Conservation (phyloP, 2,113 vertebrate species). For the Orientallactaga bullata region DNA sequence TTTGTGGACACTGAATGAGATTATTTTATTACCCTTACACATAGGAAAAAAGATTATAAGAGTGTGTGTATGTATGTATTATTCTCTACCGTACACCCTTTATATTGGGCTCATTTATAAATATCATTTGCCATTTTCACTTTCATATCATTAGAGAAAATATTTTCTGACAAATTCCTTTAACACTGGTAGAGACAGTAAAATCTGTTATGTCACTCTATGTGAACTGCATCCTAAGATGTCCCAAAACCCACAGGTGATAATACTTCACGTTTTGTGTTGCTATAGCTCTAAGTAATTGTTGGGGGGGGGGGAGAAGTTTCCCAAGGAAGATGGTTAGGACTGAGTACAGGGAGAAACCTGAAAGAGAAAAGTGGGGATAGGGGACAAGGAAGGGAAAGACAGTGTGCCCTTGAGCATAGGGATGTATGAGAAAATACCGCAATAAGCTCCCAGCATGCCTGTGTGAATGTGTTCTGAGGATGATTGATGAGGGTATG, state of each 20-base stretch:
- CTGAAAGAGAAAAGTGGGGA: background rate
- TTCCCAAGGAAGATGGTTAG: background rate
- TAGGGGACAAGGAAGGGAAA: too few relatives aligned
- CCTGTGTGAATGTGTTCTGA: background rate
- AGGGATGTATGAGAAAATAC: conserved; percentile 43
- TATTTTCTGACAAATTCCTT: background rate
- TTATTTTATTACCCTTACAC: conserved; percentile 5
- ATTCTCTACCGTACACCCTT: background rate
- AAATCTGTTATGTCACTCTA: background rate
- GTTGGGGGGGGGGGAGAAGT: background rate
- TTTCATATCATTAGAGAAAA: background rate
- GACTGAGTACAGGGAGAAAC: background rate
- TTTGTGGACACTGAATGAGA: background rate
- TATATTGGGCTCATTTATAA: background rate
- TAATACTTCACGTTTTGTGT: background rate
- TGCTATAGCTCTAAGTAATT: background rate
- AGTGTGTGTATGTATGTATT: fast-evolving
- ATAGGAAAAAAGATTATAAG: conserved; percentile 14
- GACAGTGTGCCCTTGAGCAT: background rate
- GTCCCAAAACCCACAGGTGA: background rate
- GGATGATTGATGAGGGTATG: conserved; percentile 58
- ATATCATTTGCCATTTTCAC: background rate
- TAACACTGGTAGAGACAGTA: background rate
- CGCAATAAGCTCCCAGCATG: background rate
- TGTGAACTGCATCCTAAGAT: background rate